These are phyloP conservation scores for Charadrius vociferus DNA, from an alignment of 2,113 vertebrate genomes.

Conservation along the genomic window DNA sequence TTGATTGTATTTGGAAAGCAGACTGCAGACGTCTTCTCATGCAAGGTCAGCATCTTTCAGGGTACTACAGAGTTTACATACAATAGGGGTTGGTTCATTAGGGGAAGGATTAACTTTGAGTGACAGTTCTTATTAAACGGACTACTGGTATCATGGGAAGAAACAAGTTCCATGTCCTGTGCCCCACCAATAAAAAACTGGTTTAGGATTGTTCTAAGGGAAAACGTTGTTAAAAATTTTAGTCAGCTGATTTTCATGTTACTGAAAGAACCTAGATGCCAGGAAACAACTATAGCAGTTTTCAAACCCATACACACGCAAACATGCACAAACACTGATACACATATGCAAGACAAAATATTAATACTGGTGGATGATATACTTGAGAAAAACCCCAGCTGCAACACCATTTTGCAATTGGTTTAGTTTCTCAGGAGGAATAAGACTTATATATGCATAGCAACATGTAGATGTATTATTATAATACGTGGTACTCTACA, in stretches of 20 bases:
- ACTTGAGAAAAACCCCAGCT: not conserved
- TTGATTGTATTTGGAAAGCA: not conserved
- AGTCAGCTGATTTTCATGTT: not conserved
- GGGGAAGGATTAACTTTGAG: not conserved
- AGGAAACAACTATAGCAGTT: not conserved
- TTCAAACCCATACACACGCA: not conserved
- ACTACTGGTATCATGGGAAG: not conserved
- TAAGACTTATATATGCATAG: not conserved
- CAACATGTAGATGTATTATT: not conserved
- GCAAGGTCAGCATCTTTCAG: slow-evolving; percentile 15
- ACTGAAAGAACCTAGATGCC: not conserved
- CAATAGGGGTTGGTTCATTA: not conserved
- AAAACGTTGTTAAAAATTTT: not conserved
- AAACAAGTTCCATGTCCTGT: not conserved
- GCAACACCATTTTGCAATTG: not conserved
- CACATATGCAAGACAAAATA: not conserved
- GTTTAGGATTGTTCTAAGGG: not conserved
- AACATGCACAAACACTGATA: not conserved
- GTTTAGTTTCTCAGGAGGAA: not conserved
- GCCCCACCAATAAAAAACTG: not conserved
- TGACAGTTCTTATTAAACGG: not conserved
- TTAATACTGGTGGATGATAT: not conserved
- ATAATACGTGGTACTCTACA: not conserved
- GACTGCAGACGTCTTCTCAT: not conserved
- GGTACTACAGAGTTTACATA: not conserved